These are phyloP conservation scores for Oophaga pumilio DNA, from an alignment of 2,113 vertebrate genomes.

Conservation along the genomic window DNA sequence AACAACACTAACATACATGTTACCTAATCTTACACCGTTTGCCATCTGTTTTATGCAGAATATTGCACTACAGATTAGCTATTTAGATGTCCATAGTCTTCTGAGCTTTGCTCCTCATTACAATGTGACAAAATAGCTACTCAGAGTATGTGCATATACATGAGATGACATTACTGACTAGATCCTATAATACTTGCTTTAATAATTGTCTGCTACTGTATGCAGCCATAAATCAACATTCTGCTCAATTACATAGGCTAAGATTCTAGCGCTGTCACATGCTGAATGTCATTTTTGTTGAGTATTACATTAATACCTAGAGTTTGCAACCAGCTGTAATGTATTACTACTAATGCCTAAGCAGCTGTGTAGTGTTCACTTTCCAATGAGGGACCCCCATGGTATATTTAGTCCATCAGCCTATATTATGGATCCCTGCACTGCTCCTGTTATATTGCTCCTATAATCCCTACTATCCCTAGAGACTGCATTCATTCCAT, in stretches of 20 bases:
- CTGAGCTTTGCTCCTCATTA: too few species aligned
- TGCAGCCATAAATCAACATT: neutral
- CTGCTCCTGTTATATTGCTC: neutral
- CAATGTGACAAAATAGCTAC: neutral
- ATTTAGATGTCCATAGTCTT: neutral
- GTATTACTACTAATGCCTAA: neutral
- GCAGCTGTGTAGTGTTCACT: neutral
- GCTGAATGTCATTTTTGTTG: neutral
- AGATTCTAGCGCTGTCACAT: neutral
- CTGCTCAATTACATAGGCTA: neutral
- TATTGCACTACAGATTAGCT: neutral
- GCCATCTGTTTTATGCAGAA: too few species aligned
- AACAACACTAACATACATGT: too few species aligned
- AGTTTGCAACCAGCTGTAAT: neutral
- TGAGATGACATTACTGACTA: neutral
- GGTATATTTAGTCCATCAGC: too few species aligned
- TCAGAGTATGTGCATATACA: neutral
- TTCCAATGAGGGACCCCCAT: neutral
- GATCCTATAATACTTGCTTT: neutral
- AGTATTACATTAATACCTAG: neutral
- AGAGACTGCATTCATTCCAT: too few species aligned
- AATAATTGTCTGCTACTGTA: neutral
- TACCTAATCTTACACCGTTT: too few species aligned
- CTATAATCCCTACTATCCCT: too few species aligned
- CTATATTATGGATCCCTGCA: too few species aligned